Base-by-base conservation (phyloP, 2,797 vertebrate species). In the Syngnathus rostellatus region DNA sequence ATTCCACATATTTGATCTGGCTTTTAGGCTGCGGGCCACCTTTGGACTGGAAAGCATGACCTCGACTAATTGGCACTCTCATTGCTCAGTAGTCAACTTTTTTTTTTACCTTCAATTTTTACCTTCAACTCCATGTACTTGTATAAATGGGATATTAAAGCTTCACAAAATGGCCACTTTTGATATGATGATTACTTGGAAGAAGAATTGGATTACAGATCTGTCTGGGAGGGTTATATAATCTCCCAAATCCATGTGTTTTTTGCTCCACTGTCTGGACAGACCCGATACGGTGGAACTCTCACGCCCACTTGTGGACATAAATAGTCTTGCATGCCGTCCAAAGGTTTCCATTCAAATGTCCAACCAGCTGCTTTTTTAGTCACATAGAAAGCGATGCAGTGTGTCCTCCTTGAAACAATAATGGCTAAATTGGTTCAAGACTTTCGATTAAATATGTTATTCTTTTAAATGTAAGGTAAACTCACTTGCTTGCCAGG, bases 201-300 rank as follows among this genome's bases (percentile, higher is more conserved):
- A n/a, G 57, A 67, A 62, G 39, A 86, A 83, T 77, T 85, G 77
- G 87, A 89, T 89, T 87, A 82, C 68, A 64, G 75, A 71, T 64
- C 64, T 70, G 81, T 86, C 81, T 84, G 78, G 73, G 74, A 78
- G 74, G 66, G 65, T 77, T 81, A 79, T 79, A 80, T 85, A 83
- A 87, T 75, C 66, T 73, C 65, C 16, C 72, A 83, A 87, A 88
- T 85, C 85, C 81, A 80, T 81, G 77, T 79, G 81, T 77, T 68
- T 78, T 77, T 68, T 78, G 70, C 81, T 68, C 67, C 40, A 51
- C 74, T 74, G 79, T 85, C 78, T 43, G 23, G 21, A 62, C n/a
- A 21, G 64, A 23, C 31, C 31, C 3, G 31, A 31, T 60, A 51
- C 50, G 21, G 16, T 66, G 64, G 31, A 54, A 62, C 23, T 57